Evolutionary conservation across 2,888 invertebrate species (phyloP).

Genomic region (Eurytoma californica): DNA sequence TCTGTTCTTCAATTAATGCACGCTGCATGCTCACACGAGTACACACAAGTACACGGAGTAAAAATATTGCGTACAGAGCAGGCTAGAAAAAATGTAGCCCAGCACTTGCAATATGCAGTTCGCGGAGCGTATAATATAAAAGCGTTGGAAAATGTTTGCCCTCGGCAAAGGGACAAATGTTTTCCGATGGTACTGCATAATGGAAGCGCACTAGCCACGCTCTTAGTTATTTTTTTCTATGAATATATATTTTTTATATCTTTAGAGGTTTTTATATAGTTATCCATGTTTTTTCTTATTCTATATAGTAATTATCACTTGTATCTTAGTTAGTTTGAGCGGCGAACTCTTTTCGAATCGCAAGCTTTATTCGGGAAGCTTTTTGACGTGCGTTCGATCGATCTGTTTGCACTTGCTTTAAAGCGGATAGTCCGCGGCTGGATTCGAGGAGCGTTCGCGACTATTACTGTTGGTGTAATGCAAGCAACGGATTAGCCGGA

Average conservation of each 20-base stretch:
- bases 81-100: conserved; percentile 18
- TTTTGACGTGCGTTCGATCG: background rate
- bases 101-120: conserved; percentile 11
- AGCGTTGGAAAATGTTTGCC: background rate
- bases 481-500: background rate
- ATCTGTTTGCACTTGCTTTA: background rate
- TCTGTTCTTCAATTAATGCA: conserved; percentile 52
- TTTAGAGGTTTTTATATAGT: background rate
- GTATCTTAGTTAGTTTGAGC: background rate
- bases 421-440: background rate
- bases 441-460: background rate
- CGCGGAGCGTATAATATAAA: background rate
- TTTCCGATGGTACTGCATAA: background rate
- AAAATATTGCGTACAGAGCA: conserved; percentile 1
- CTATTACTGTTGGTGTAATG: background rate
- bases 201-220: background rate
- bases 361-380: too few species aligned
- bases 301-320: background rate
- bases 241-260: background rate
- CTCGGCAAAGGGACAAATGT: background rate
- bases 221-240: background rate
- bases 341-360: conserved; percentile 13
- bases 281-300: conserved; percentile 22
- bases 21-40: conserved; percentile 56
- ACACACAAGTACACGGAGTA: background rate